Base-by-base conservation (phyloP, 2,888 invertebrate species). In the Aromia moschata region DNA sequence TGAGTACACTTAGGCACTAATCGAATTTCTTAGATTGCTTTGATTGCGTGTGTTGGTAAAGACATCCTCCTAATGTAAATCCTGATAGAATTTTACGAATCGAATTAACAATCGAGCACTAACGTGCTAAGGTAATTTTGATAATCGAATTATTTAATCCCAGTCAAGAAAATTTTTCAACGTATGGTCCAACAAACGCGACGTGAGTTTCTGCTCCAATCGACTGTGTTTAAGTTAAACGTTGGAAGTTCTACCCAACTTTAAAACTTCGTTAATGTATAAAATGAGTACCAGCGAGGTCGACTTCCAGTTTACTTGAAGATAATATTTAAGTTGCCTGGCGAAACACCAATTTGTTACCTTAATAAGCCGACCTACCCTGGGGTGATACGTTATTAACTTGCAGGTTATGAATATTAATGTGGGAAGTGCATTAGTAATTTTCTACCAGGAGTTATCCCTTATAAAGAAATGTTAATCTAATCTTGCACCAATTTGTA, bases 231-330 rank as follows among this genome's bases (percentile, higher is more conserved):
- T 14, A 20, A 49, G 37, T 49, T 49, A 49, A 49, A 37, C 37
- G 17, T 49, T 7, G 14, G 33, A 49, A 49, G 37, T 49, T 25
- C 12, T 5, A 3, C 10, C 14, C 38, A 37, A 38, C 49, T 49
- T 49, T 49, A 37, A 15, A 47, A 49, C 37, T 49, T 37, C 37
- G 37, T 49, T 49, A 49, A n/a, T n/a, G n/a, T n/a, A n/a, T n/a
- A n/a, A n/a, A n/a, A n/a, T n/a, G n/a, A 20, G 37, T 20, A 38
- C 12, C 10, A 20, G 14, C 31, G 49, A 38, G 49, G 37, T 49
- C 20, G 49, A 10, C 12, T 18, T 36, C 41, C 9, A 49, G 25
- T 49, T 47, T 49, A 49, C 12, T 37, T 20, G 37, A 20, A 38
- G 37, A 49, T 25, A 49, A 15, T 44, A 2, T 38, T 38, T 33